Percentiles rank a stretch among this genome's conserved stretches.
Conservation (phyloP, 2,888 invertebrate species). For the Liposcelis brunnea region DNA sequence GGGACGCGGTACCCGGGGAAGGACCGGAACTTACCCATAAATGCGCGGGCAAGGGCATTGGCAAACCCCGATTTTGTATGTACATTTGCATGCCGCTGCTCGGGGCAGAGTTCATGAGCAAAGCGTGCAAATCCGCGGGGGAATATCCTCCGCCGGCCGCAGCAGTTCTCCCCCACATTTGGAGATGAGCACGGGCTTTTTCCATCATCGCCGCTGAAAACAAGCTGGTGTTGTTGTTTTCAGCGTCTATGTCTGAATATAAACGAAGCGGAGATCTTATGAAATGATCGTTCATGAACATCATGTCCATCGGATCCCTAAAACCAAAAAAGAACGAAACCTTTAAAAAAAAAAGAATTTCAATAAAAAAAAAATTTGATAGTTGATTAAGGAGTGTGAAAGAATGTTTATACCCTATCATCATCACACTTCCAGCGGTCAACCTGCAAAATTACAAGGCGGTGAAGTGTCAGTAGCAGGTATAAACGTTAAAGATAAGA, state of each 20-base stretch:
- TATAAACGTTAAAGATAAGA: too few species aligned
- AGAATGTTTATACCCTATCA: slow-evolving; percentile 8
- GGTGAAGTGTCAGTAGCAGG: slow-evolving; percentile 5
- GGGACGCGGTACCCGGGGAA: slow-evolving; percentile 19
- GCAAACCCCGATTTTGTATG: slow-evolving; percentile 14
- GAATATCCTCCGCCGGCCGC: slow-evolving; percentile 19
- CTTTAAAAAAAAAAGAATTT: background rate
- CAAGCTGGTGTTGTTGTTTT: slow-evolving; percentile 26
- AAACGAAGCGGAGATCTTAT: slow-evolving; percentile 39
- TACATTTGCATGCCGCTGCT: slow-evolving; percentile 20
- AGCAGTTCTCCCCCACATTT: slow-evolving; percentile 24
- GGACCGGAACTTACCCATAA: slow-evolving; percentile 26
- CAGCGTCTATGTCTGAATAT: slow-evolving; percentile 37
- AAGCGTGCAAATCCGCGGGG: slow-evolving; percentile 25
- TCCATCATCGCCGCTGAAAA: slow-evolving; percentile 32
- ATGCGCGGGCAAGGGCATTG: slow-evolving; percentile 25
- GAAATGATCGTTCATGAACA: slow-evolving; percentile 62
- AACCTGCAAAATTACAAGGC: slow-evolving; percentile 4
- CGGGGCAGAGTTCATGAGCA: slow-evolving; percentile 23
- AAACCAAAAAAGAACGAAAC: slow-evolving; percentile 15
- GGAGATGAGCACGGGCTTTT: slow-evolving; percentile 27
- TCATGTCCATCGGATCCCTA: slow-evolving; percentile 59
- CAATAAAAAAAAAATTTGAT: background rate
- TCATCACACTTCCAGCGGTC: background rate
- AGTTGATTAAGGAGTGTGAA: slow-evolving; percentile 8